A percentile compares a stretch with the other conserved stretches of the same genome.
Conservation (phyloP, 2,888 invertebrate genomes). For the Scelioninae gen. 1 region DNA sequence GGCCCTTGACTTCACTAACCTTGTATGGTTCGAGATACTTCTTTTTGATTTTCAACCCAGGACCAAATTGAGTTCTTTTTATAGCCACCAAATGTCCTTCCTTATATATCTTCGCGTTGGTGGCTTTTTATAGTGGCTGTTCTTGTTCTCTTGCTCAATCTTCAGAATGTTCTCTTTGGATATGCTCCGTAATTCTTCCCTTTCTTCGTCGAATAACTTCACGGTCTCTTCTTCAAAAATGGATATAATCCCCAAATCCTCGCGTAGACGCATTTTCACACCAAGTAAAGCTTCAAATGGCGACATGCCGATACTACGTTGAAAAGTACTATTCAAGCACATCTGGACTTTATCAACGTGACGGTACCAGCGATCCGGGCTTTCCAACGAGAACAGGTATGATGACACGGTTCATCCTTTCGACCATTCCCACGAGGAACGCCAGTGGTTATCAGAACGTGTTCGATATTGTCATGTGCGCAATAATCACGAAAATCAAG, state of each 20-base stretch:
- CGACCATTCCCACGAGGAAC: background rate
- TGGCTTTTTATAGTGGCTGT: background rate
- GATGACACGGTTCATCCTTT: background rate
- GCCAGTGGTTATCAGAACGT: background rate
- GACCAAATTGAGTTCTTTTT: slow-evolving; percentile 11
- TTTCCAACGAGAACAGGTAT: background rate
- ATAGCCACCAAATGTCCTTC: background rate
- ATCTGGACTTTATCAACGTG: background rate
- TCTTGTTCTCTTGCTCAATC: slow-evolving; percentile 1
- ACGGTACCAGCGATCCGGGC: slow-evolving; percentile 5
- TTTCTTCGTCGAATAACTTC: slow-evolving; percentile 5
- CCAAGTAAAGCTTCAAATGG: slow-evolving; percentile 9
- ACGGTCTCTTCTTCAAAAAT: background rate
- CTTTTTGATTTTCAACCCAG: slow-evolving; percentile 3
- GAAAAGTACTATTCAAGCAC: slow-evolving; percentile 9
- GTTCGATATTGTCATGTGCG: background rate
- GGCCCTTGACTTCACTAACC: slow-evolving; percentile 2
- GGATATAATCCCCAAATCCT: background rate
- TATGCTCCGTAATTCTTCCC: background rate
- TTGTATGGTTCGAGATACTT: slow-evolving; percentile 11
- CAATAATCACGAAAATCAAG: background rate
- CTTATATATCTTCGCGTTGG: background rate
- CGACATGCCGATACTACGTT: slow-evolving; percentile 2
- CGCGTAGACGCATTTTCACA: slow-evolving; percentile 12
- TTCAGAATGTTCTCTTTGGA: slow-evolving; percentile 14